Evolutionary conservation across 2,797 vertebrate species (phyloP), one percentile per base, ranked within the genome.

Genomic region (Xenopus petersii): DNA sequence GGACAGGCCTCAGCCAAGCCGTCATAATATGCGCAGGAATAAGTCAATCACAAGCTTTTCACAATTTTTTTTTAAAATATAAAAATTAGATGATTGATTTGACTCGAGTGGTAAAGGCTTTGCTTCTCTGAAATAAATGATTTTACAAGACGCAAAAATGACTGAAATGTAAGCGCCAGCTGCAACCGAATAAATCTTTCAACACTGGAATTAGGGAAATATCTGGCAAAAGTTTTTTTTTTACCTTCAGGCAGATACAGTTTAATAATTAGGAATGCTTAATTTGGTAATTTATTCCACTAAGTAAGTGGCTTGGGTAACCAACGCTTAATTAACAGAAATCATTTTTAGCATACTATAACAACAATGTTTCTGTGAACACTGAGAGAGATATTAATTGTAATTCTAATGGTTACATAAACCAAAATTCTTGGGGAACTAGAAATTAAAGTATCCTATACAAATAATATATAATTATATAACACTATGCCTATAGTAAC

Each of bases 41-140:
- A 78, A 73, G 75, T 70, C 68, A 78, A 73, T 78, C 75, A 73
- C 58, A 77, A 67, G 70, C 70, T 67, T 72, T 77, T 67, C 70
- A 63, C 70, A 73, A 78, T 69, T 69, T 64, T 69, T 78, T 73
- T 73, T 4, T 51, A 12, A 64, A 30, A 62, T 68, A 73, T 73
- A 73, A 73, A 42, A 59, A 69, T 69, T 49, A 60, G 60, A 73
- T 69, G 71, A 78, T 69, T 78, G 75, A 73, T 69, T 64, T 2
- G 10, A 68, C 42, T 64, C 12, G 30, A 21, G 65, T 56, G 30
- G 67, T n/a, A 54, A 67, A 46, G 10, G 59, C 65, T 64, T 60
- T 67, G 36, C 72, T 72, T 77, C 64, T 60, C 70, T 46, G 75
- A 12, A 65, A 73, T 58, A 78, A 77, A 73, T 64, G 67, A 61